Evolutionary conservation across 2,888 invertebrate genomes (phyloP), one percentile per base, ranked within the genome.

Genomic region (Rhimphoctona megacephalus): DNA sequence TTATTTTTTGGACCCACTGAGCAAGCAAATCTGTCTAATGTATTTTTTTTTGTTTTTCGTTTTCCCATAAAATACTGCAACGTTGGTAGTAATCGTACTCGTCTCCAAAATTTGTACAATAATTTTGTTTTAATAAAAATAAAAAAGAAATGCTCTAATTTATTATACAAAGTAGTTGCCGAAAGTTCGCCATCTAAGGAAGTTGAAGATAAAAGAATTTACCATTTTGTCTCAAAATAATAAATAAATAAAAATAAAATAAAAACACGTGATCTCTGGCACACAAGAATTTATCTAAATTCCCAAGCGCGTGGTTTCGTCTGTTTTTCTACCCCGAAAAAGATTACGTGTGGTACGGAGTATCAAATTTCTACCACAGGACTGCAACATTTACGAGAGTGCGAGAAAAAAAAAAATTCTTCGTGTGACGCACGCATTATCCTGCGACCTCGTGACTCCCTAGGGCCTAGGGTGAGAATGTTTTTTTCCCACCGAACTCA

Each of bases 381-480:
- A 25, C 54, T 25, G 54, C 25, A 66, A 11, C 43, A 52, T 49
- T 19, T 72, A 46, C 11, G 30, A 70, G 49, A 9, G 70, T 39
- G 70, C 49, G 72, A 72, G 64, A 7, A 39, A 66, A 64, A 69
- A 61, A 76, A 67, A 57, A 76, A 87, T 84, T 84, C 72, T 77
- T 52, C 33, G 30, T 30, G 49, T 76, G 77, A 82, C 79, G 77
- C 39, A 82, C 70, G 61, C 79, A 79, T 85, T 79, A 85, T 82
- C 79, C 79, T 52, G 36, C 66, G n/a, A 54, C 77, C 81, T 57
- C 36, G 14, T 70, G 83, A 70, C 43, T n/a, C 64, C 33, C 49
- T 5, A 33, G 72, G 52, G n/a, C 3, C 72, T 66, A 78, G 85
- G 85, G 80, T 85, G 86, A 54, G 83, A 77, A 86, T 61, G 19